These are phyloP conservation scores for Sorex araneus DNA, from an alignment of 2,113 vertebrate species.

Conservation along the genomic window DNA sequence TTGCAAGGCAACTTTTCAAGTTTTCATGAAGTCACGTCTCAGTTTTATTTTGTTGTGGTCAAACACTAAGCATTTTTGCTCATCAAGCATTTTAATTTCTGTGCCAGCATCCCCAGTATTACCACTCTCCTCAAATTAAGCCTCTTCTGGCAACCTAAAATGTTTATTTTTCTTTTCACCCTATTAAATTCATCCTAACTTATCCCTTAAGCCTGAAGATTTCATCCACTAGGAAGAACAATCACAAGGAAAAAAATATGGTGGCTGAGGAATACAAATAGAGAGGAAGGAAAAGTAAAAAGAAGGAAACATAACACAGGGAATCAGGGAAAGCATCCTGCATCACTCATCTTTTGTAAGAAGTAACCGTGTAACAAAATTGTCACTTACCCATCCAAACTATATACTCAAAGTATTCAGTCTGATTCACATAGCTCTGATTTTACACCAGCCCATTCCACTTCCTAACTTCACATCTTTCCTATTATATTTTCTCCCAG, in stretches of 20 bases:
- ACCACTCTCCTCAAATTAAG: conserved; percentile 65
- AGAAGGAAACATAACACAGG: neutral
- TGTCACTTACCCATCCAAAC: neutral
- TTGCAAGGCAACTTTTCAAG: conserved; percentile 58
- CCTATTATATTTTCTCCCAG: neutral
- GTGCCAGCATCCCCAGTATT: conserved; percentile 63
- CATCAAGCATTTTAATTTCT: conserved; percentile 72
- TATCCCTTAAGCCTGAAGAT: neutral
- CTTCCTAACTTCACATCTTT: neutral
- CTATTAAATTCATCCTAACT: conserved; percentile 37
- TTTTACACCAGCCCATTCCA: neutral
- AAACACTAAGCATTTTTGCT: conserved; percentile 48
- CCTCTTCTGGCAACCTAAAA: conserved; percentile 27
- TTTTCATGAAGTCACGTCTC: conserved; percentile 45
- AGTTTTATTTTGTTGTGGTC: conserved; percentile 60
- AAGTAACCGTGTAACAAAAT: neutral
- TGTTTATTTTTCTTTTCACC: conserved; percentile 50
- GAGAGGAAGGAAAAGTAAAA: neutral
- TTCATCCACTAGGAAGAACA: conserved; percentile 41
- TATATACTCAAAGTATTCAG: neutral
- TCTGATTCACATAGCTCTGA: neutral
- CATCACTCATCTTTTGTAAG: neutral
- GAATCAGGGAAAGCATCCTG: neutral
- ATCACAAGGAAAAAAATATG: neutral
- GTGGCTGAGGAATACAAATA: neutral